Percentiles rank a stretch among this genome's conserved stretches.
Conservation (phyloP, 2,888 invertebrate genomes). For the Pseudoips prasinana region DNA sequence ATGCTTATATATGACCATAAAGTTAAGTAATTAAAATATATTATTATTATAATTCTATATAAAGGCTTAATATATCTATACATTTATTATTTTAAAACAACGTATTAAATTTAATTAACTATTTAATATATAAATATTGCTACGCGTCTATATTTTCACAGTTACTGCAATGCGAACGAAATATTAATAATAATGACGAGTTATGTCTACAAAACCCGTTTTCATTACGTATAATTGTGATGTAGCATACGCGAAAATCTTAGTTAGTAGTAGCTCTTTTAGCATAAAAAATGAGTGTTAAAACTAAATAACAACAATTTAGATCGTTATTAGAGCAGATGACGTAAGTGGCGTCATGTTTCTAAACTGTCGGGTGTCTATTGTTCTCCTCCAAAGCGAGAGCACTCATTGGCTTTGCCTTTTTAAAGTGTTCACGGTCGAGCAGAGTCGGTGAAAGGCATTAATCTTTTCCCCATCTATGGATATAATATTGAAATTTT, state of each 20-base stretch:
- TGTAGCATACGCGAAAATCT: conserved; percentile 47
- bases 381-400: conserved; percentile 45
- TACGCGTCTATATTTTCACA: background rate
- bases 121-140: too few relatives aligned
- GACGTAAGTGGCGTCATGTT: conserved; percentile 48
- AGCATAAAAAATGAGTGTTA: conserved; percentile 31
- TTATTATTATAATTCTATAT: too few relatives aligned
- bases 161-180: conserved; percentile 9
- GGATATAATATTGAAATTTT: too few relatives aligned
- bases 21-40: too few relatives aligned
- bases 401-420: conserved; percentile 37
- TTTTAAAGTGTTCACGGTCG: conserved; percentile 35
- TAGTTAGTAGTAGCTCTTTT: conserved; percentile 22
- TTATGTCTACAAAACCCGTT: conserved; percentile 16
- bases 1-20: too few relatives aligned
- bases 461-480: background rate
- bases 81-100: too few relatives aligned
- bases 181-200: background rate
- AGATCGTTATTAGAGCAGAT: conserved; percentile 42
- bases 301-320: conserved; percentile 30
- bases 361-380: conserved; percentile 48
- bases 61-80: too few relatives aligned
- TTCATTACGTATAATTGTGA: conserved; percentile 16
- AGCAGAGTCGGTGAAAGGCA: conserved; percentile 18
- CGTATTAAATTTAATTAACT: too few relatives aligned